phyloP scores from a whole-genome alignment of 2,888 invertebrate genomes.

The Orthosia gothica region DNA sequence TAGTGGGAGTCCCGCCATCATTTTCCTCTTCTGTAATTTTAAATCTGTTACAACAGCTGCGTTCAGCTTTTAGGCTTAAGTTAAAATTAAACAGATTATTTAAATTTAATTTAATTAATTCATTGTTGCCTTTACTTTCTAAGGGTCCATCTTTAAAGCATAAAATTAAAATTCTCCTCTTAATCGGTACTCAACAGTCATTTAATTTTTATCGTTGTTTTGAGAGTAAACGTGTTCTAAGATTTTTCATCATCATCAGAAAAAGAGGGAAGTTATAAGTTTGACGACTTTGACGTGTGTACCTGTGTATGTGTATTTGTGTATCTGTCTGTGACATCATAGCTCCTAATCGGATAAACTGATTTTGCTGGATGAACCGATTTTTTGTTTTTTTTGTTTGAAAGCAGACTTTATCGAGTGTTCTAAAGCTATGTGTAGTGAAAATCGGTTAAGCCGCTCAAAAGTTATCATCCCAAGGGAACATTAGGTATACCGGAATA shows the following conservation, averaged over 20 bases:
- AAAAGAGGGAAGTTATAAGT: too few relatives aligned
- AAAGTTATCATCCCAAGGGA: too few relatives aligned
- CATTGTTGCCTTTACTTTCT: slow-evolving; percentile 60
- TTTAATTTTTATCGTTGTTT: slow-evolving; percentile 33
- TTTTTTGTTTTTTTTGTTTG: too few relatives aligned
- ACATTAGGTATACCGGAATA: too few relatives aligned
- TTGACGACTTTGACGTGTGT: too few relatives aligned
- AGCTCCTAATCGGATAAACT: too few relatives aligned
- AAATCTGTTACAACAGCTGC: slow-evolving; percentile 62
- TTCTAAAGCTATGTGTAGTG: too few relatives aligned
- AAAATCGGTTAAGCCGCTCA: too few relatives aligned
- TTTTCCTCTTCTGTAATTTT: slow-evolving; percentile 34
- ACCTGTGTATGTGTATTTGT: too few relatives aligned
- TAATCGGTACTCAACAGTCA: slow-evolving; percentile 43
- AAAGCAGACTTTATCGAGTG: too few relatives aligned
- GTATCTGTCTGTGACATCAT: too few relatives aligned
- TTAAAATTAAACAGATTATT: slow-evolving; percentile 65
- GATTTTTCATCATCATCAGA: background rate
- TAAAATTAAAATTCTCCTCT: slow-evolving; percentile 42
- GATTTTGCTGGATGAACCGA: too few relatives aligned
- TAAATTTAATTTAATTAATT: slow-evolving; percentile 65
- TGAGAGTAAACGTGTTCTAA: slow-evolving; percentile 18
- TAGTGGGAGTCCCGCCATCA: slow-evolving; percentile 14
- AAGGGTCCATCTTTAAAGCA: slow-evolving; percentile 38
- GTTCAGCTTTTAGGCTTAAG: slow-evolving; percentile 63